Evolutionary conservation across 2,113 vertebrate species (phyloP), one percentile per base, ranked within the genome.

Genomic region (Alaudala cheleensis): DNA sequence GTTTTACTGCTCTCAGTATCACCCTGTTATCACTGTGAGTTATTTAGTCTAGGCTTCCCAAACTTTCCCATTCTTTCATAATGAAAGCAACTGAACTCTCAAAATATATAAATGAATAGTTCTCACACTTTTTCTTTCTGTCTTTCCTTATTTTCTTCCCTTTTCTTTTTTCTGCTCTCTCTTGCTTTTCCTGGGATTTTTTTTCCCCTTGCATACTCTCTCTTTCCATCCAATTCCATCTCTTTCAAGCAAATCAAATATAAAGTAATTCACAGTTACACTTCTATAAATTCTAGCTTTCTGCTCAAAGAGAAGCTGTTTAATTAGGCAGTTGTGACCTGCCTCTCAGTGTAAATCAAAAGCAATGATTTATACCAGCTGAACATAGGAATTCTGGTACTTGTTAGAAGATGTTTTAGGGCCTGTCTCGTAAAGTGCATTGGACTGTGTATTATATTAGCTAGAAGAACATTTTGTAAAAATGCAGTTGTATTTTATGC

Each of bases 1-100:
- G 83, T 92, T 92, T 96, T 90, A 91, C 86, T 88, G 45, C 85
- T 87, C 78, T 80, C 0, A 0, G 44, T 81, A 94, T 97, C 88
- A 89, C 70, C 44, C 56, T 57, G 69, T 81, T 96, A 84, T 97
- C 94, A 65, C 40, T 73, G 79, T 33, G n/a, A 86, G 13, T 88
- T 95, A 97, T 97, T 97, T 93, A 96, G 92, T 78, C 76, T 80
- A 60, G 54, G 49, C 39, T 92, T 86, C 42, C 69, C 65, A 94
- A 93, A 86, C 47, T 81, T 86, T 57, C 29, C 69, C 57, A 47
- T 51, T 87, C 64, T 81, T 91, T 81, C 60, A 25, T 66, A 69
- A 21, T 37, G 31, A 93, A 95, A 90, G 37, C 37, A 88, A 79
- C 8, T 56, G 62, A 91, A 18, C 19, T 87, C 24, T 11, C 44